Evolutionary conservation across 2,888 invertebrate genomes (phyloP).

Genomic region (Zele albiditarsus): DNA sequence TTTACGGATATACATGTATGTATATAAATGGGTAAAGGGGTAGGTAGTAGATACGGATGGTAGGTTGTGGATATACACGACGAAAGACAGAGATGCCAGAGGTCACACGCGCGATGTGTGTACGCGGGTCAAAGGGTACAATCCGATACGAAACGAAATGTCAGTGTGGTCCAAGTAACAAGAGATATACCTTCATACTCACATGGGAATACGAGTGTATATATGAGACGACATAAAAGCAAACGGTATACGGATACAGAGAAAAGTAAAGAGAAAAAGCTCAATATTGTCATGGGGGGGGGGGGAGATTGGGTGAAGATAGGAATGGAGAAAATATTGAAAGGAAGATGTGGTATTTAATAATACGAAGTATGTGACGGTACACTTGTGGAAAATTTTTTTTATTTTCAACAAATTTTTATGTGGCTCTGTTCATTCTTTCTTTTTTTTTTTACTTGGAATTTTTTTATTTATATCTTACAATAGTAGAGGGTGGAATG

Average conservation of each 20-base stretch:
- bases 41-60: conserved; percentile 5
- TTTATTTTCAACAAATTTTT: too few relatives aligned
- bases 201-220: conserved; percentile 8
- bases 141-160: conserved; percentile 28
- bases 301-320: too few relatives aligned
- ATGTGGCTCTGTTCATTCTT: too few relatives aligned
- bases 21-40: neutral
- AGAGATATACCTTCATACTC: conserved; percentile 7
- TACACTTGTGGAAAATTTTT: too few relatives aligned
- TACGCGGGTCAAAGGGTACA: conserved; percentile 30
- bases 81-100: conserved; percentile 10
- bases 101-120: conserved; percentile 28
- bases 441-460: too few relatives aligned
- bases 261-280: neutral
- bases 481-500: too few relatives aligned
- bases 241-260: conserved; percentile 3
- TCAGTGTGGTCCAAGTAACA: conserved; percentile 12
- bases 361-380: too few relatives aligned
- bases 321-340: neutral
- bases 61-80: neutral
- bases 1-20: conserved; percentile 3
- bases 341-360: neutral
- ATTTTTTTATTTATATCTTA: too few relatives aligned
- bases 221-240: neutral
- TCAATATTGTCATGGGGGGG: neutral